A percentile compares a stretch with the other conserved stretches of the same genome.
phyloP scores from a whole-genome alignment of 1,140 invertebrate species.

The Drosophila suzukii region DNA sequence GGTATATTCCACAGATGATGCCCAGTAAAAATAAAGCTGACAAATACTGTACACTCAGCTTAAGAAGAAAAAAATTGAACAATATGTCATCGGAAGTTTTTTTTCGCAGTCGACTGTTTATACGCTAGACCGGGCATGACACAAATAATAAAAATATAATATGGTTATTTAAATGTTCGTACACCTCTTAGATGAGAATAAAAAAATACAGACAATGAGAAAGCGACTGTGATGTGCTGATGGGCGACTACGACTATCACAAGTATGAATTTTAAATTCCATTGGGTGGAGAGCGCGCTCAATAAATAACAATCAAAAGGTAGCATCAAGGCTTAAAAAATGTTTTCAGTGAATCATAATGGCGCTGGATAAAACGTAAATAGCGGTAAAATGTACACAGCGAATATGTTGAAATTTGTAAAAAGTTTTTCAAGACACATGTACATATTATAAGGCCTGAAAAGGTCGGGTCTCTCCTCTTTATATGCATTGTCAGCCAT shows the following conservation, averaged over 20 bases:
- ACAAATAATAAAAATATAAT: slow-evolving; percentile 28
- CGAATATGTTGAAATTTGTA: slow-evolving; percentile 8
- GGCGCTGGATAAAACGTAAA: not conserved
- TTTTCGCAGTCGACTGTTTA: slow-evolving; percentile 10
- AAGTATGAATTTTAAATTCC: slow-evolving; percentile 12
- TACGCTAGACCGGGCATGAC: slow-evolving; percentile 16
- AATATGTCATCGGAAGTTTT: slow-evolving; percentile 17
- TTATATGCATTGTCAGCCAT: slow-evolving; percentile 7
- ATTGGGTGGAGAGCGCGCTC: slow-evolving; percentile 8
- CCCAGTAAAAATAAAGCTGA: slow-evolving; percentile 7
- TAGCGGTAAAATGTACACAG: slow-evolving; percentile 18
- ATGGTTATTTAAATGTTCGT: slow-evolving; percentile 19
- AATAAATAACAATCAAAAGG: slow-evolving; percentile 32
- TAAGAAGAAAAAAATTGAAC: not conserved
- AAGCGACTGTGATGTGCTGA: slow-evolving; percentile 7
- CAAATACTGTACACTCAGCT: slow-evolving; percentile 18
- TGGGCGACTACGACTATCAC: slow-evolving; percentile 2
- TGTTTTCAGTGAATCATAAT: slow-evolving; percentile 12
- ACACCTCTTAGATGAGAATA: slow-evolving; percentile 9
- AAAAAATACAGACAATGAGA: not conserved
- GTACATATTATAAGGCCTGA: not conserved
- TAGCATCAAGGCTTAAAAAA: slow-evolving; percentile 9
- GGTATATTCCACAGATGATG: not conserved
- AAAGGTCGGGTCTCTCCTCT: not conserved
- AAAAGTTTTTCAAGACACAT: slow-evolving; percentile 13